Evolutionary conservation across 2,797 vertebrate species (phyloP).

Genomic region (Lacerta agilis): DNA sequence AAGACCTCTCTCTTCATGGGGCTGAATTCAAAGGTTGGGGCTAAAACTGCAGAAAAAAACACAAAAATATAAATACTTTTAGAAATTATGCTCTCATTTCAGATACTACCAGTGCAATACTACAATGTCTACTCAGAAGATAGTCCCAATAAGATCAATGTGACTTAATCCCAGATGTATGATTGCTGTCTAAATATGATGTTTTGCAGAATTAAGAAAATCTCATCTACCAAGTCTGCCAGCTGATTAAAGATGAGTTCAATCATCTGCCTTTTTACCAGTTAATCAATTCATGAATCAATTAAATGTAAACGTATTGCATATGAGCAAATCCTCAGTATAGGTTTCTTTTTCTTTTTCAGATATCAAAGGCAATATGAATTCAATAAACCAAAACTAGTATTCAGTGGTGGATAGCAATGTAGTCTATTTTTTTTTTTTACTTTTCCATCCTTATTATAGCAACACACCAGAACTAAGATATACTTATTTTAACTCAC

Average conservation of each 20-base stretch:
- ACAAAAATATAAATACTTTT: conserved; percentile 5
- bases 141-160: background rate
- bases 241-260: background rate
- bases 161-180: background rate
- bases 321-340: background rate
- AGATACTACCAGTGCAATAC: background rate
- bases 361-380: background rate
- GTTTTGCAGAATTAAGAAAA: background rate
- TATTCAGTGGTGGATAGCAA: background rate
- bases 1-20: conserved; percentile 90
- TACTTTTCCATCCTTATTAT: background rate
- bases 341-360: too few species aligned
- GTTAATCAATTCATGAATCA: background rate
- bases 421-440: background rate
- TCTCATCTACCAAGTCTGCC: background rate
- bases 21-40: conserved; percentile 91
- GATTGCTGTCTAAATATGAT: background rate
- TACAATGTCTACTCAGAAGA: background rate
- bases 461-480: background rate
- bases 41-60: conserved; percentile 80
- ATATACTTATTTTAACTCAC: background rate
- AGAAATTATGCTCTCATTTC: background rate
- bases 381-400: background rate
- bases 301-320: background rate
- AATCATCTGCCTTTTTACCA: background rate